Evolutionary conservation across 2,888 invertebrate species (phyloP), one percentile per base, ranked within the genome.

Genomic region (Andrena chrysosceles): DNA sequence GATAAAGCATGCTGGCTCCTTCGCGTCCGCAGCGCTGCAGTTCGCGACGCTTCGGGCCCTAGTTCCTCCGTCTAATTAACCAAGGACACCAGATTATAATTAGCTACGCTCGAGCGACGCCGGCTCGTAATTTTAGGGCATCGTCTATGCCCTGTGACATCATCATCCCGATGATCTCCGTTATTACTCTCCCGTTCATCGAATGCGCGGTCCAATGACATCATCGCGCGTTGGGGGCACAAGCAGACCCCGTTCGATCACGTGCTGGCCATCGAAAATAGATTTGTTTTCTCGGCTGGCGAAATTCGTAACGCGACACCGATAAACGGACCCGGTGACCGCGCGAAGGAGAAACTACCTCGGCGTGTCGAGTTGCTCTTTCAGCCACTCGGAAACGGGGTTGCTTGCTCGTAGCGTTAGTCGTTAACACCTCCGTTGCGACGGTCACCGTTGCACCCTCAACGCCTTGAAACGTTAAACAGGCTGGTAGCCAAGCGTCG

Each of bases 51-150:
- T 31, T 49, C 31, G 60, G 29, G 42, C 16, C 42, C 42, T 42
- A 42, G 42, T 16, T 42, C 16, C 16, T 49, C 56, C 1, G 54
- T 52, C 52, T 59, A 75, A 83, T 84, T 83, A 66, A 76, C 48
- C 72, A 74, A 77, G 84, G 84, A 67, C 80, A 68, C 63, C 66
- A 74, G 52, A 64, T 72, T 77, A 86, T 84, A 88, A 88, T 84
- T 83, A 79, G 63, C 70, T 54, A 20, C 23, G 48, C 35, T 48
- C 62, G 59, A 7, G 49, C 66, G 63, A 63, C 35, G 85, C 49
- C 73, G 72, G n/a, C 70, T 60, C 59, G 82, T 85, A 86, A 87
- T 88, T 87, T 87, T 87, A 81, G 87, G 82, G 56, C 87, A 77
- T 79, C 79, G 78, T 62, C 68, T 78, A 54, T 79, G 74, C 72